Conservation (phyloP, 2,888 invertebrate genomes). For the Malacosoma neustria region DNA sequence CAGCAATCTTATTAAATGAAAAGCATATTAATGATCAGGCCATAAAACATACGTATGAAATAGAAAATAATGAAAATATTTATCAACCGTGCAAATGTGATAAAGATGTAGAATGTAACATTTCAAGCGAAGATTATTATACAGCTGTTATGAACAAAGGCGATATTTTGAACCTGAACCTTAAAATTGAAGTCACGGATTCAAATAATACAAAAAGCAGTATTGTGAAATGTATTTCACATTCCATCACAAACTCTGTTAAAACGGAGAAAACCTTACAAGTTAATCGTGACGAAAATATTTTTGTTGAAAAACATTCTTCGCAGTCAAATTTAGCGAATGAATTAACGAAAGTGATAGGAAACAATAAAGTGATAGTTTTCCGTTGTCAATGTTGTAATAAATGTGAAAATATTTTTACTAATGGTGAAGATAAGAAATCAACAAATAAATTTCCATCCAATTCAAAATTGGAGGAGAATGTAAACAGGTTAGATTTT, state of each 20-base stretch:
- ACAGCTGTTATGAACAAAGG: constrained; percentile 26
- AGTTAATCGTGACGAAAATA: constrained; percentile 18
- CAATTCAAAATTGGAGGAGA: constrained; percentile 8
- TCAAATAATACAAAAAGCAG: constrained; percentile 9
- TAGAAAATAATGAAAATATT: neutral
- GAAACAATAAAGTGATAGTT: constrained; percentile 18
- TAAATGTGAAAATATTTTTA: constrained; percentile 7
- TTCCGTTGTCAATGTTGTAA: constrained; percentile 25
- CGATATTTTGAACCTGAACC: constrained; percentile 33
- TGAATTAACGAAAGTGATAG: constrained; percentile 11
- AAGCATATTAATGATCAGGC: neutral
- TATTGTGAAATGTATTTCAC: constrained; percentile 4
- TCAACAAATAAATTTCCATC: constrained; percentile 21
- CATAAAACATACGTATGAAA: neutral
- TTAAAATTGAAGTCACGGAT: constrained; percentile 36
- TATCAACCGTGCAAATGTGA: neutral
- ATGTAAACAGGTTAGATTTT: neutral
- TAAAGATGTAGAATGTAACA: neutral
- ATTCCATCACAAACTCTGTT: constrained; percentile 12
- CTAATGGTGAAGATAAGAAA: constrained; percentile 12
- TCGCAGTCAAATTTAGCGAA: constrained; percentile 15
- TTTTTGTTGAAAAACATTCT: constrained; percentile 16
- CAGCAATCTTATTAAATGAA: neutral
- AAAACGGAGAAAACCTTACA: constrained; percentile 28
- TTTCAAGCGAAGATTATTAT: constrained; percentile 12